Evolutionary conservation across 2,113 vertebrate genomes (phyloP), one percentile per base, ranked within the genome.

Genomic region (Phodopus roborovskii): DNA sequence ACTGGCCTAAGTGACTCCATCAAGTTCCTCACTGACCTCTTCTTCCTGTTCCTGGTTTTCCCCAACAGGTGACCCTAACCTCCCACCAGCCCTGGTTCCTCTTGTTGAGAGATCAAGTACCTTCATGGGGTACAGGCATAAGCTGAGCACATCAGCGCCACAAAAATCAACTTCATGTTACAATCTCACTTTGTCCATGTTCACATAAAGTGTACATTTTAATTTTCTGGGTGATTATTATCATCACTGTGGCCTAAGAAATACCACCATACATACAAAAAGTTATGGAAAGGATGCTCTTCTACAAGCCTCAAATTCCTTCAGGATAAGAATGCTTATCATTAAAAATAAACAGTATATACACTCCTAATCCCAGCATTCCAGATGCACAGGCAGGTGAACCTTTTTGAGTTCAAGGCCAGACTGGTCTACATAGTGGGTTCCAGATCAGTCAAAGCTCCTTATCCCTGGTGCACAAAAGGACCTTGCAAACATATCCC

Each of bases 21-120:
- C 66, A n/a, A 97, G 77, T 84, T 96, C 82, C 94, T 94, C 90
- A 89, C 93, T 92, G 96, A 96, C 48, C 60, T 97, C 94, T 94
- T 93, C 91, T 68, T 96, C 94, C 90, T 94, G 89, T 45, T 96
- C 96, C 90, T 93, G 93, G 73, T 94, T 94, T 96, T 97, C 92
- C 82, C 94, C 92, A 96, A 84, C 53, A 97, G 78, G 91, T 93
- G 45, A 87, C 78, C 50, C 83, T 95, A 62, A 91, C 94, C 83
- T 87, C 94, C 68, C 70, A 28, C 48, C 50, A 93, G 42, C 75
- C 42, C 42, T 91, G 96, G 56, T 96, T 96, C 95, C 96, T 84
- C 83, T 94, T 96, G 96, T 84, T 95, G 50, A 95, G 50, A 95
- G 93, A 92, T 71, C 62, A 96, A 91, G 62, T 66, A 66, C 75